These are phyloP conservation scores for Lasioglossum marginatum DNA, from an alignment of 2,888 invertebrate species.

Conservation along the genomic window DNA sequence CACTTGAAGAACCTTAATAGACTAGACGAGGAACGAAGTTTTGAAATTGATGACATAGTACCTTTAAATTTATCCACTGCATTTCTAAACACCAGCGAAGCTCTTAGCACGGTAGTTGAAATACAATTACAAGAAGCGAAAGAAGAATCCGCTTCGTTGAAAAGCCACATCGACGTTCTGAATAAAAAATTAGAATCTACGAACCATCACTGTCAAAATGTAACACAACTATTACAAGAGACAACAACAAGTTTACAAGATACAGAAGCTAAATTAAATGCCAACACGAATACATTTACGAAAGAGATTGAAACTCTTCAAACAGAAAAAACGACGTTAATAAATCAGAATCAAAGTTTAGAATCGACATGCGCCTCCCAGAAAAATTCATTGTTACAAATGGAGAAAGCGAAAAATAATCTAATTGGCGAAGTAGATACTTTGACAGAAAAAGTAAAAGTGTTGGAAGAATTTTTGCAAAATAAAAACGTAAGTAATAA, in stretches of 20 bases:
- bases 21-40: slow-evolving; percentile 75
- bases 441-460: slow-evolving; percentile 31
- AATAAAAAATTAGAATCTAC: slow-evolving; percentile 55
- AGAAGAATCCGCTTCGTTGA: slow-evolving; percentile 74
- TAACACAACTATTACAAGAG: slow-evolving; percentile 44
- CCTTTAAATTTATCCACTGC: slow-evolving; percentile 25
- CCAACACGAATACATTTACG: slow-evolving; percentile 37
- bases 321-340: slow-evolving; percentile 55
- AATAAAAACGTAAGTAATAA: slow-evolving; percentile 48
- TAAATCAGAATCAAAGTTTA: slow-evolving; percentile 55
- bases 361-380: slow-evolving; percentile 49
- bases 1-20: slow-evolving; percentile 75
- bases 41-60: slow-evolving; percentile 75
- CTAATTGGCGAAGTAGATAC: slow-evolving; percentile 44
- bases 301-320: slow-evolving; percentile 54
- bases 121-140: slow-evolving; percentile 83
- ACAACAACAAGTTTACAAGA: slow-evolving; percentile 56
- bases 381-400: slow-evolving; percentile 56
- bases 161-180: slow-evolving; percentile 85
- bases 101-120: slow-evolving; percentile 79
- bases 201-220: slow-evolving; percentile 29
- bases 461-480: slow-evolving; percentile 52
- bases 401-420: slow-evolving; percentile 46
- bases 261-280: slow-evolving; percentile 58
- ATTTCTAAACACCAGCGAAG: slow-evolving; percentile 76